Evolutionary conservation across 2,797 vertebrate genomes (phyloP), one percentile per base, ranked within the genome.

Genomic region (Champsocephalus gunnari): DNA sequence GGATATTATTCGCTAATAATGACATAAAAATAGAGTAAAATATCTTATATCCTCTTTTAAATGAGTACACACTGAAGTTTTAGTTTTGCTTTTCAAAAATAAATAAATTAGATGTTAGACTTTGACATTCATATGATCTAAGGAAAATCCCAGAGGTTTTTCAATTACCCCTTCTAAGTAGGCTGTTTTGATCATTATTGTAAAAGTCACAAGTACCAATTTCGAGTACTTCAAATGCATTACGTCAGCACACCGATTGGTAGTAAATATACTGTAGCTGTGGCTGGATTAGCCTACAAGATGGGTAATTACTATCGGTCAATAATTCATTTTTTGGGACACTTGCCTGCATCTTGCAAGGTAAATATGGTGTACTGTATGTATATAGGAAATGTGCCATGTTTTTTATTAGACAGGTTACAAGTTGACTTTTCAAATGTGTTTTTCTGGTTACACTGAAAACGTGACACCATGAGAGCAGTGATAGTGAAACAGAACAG

Each of bases 1-100:
- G 82, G 71, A 83, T 58, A 45, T 50, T 69, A 2, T 80, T 67
- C 12, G 38, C 84, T 78, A 80, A 57, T n/a, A 75, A 69, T 53
- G 2, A 80, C 66, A 80, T 64, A 53, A 70, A 84, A 71, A 68
- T 45, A 66, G 32, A 69, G 47, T 24, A 54, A 32, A 32, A 76
- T 45, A 74, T 66, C 11, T 5, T 38, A 0, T 41, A 10, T 66
- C 34, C 17, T 70, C 41, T 60, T 49, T 76, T 55, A 73, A 73
- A 74, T 73, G 49, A 50, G 44, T 0, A 59, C 65, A 71, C 43
- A 28, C 19, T 75, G 10, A 48, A 0, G 41, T 49, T 55, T 58
- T 7, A 56, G 47, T 55, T 4, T 14, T 38, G 12, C 19, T 50
- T 34, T 24, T 70, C 5, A 45, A 43, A 45, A 43, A 16, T n/a